Conservation (phyloP, 2,797 vertebrate species). For the Trachops cirrhosus region DNA sequence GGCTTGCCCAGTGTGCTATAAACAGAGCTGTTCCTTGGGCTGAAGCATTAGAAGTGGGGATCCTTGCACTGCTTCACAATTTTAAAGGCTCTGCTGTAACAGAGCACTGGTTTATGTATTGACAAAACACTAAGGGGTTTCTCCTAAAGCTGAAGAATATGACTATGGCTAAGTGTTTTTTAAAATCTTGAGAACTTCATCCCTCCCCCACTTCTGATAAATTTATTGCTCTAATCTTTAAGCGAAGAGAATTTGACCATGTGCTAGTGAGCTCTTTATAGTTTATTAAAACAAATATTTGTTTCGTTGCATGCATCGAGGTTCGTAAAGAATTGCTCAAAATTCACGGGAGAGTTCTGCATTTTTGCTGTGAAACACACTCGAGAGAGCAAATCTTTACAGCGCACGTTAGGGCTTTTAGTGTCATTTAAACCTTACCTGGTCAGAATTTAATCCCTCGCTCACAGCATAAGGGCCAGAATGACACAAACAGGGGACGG, state of each 20-base stretch:
- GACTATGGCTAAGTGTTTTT: background rate
- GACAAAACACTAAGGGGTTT: background rate
- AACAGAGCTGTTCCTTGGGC: background rate
- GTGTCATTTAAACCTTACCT: slow-evolving; percentile 70
- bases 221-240: accelerated
- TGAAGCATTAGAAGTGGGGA: background rate
- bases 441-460: slow-evolving; percentile 61
- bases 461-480: slow-evolving; percentile 66
- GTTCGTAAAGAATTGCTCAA: slow-evolving; percentile 40
- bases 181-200: background rate
- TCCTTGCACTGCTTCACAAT: background rate
- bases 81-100: background rate
- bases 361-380: background rate
- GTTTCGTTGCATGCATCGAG: background rate
- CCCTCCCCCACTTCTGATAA: background rate
- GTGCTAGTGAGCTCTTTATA: slow-evolving; percentile 12
- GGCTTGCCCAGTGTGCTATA: background rate
- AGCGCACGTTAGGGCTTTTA: slow-evolving; percentile 22
- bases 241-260: background rate
- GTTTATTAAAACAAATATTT: background rate
- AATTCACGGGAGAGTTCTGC: background rate
- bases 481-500: slow-evolving; percentile 72
- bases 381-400: slow-evolving; percentile 45
- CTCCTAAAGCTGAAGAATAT: background rate
- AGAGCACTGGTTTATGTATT: background rate